Evolutionary conservation across 2,113 vertebrate species (phyloP).

Genomic region (Physeter macrocephalus): DNA sequence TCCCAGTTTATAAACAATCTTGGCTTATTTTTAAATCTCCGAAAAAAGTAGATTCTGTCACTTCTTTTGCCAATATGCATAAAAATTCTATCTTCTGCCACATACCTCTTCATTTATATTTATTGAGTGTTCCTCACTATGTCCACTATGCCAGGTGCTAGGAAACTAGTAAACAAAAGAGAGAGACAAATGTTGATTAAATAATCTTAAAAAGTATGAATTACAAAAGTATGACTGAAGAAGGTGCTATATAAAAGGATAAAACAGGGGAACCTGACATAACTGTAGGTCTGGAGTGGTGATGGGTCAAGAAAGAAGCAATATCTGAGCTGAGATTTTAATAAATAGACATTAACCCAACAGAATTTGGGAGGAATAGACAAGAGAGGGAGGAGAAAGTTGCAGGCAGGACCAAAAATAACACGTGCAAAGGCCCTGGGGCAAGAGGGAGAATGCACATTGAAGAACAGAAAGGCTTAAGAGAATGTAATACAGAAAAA

Average conservation of each 20-base stretch:
- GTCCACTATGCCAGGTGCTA: neutral
- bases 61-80: neutral
- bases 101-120: neutral
- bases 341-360: neutral
- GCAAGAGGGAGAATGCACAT: neutral
- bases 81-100: slow-evolving; percentile 14
- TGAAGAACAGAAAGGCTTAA: neutral
- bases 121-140: neutral
- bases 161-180: neutral
- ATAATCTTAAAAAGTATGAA: neutral
- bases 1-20: neutral
- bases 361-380: neutral
- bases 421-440: neutral
- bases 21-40: neutral
- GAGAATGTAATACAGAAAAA: neutral
- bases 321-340: neutral
- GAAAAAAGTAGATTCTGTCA: slow-evolving; percentile 29
- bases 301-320: neutral
- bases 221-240: neutral
- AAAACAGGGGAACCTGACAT: neutral
- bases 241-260: neutral
- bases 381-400: neutral
- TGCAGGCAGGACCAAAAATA: neutral
- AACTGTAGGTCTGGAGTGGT: neutral
- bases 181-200: neutral